Evolutionary conservation across 2,113 vertebrate genomes (phyloP), one percentile per base, ranked within the genome.

Genomic region (Brienomyrus longianalis): DNA sequence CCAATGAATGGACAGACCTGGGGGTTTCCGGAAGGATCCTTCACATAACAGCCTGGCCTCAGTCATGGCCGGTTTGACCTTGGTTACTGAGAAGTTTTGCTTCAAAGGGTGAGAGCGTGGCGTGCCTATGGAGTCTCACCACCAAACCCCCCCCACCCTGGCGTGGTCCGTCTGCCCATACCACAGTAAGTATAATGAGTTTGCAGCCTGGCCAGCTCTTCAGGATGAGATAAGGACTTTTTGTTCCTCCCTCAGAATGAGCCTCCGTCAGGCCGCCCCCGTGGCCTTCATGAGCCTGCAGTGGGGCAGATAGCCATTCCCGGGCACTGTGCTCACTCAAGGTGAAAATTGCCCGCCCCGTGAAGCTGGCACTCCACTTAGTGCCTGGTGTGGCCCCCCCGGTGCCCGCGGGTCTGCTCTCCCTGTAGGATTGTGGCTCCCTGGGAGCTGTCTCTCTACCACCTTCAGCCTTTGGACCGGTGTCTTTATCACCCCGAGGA

Each of bases 321-420:
- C 54, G 9, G 35, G 59, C 39, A 80, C 88, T 87, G 88, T 90
- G 89, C 91, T 92, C 51, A 88, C 80, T 89, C 47, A 89, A 91
- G 89, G 89, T 88, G 89, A 87, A 92, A 93, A 91, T 92, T 92
- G 89, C 48, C 23, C 83, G 35, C 48, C 83, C 77, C 15, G 17
- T 59, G 54, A 91, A 90, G 80, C 90, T 91, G 89, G 84, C 48
- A 43, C 66, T 88, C 89, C 91, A 93, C 91, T 91, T 90, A 89
- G 90, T 87, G 27, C 50, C 66, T 88, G 51, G 51, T 11, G 51
- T n/a, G 8, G 21, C 17, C 31, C 59, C 31, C 39, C 13, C 3
- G 11, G 23, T 27, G 17, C 43, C 70, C 50, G 21, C 21, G 10
- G 50, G 21, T 39, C 35, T 56, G 70, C 19, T 31, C 27, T 89